These are phyloP conservation scores for Gorsachius magnificus DNA, from an alignment of 2,797 vertebrate genomes.

Conservation along the genomic window DNA sequence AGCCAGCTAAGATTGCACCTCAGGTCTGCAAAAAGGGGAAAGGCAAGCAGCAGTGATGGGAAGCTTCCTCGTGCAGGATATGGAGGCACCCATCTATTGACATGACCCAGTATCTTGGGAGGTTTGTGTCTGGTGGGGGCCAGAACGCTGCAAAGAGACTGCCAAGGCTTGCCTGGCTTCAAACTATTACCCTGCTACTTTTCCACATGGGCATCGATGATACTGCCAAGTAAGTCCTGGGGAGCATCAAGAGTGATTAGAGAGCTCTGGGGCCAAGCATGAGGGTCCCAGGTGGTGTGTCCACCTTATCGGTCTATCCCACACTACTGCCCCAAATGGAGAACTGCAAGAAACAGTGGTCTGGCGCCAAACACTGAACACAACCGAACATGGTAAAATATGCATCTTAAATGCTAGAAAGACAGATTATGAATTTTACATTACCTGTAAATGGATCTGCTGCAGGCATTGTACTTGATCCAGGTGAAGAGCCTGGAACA, in stretches of 20 bases:
- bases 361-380: neutral
- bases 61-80: neutral
- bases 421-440: neutral
- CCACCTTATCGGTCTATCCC: neutral
- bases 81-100: neutral
- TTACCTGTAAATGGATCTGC: constrained; percentile 93
- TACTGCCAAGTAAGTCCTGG: neutral
- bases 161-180: neutral
- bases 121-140: neutral
- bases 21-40: accelerated
- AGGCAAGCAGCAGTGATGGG: neutral
- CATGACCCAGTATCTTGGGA: accelerated
- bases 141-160: neutral
- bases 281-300: neutral
- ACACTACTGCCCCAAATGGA: neutral
- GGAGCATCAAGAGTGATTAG: neutral
- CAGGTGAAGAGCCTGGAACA: constrained; percentile 82
- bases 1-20: neutral
- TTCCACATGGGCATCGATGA: neutral
- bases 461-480: constrained; percentile 55
- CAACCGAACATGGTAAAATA: neutral
- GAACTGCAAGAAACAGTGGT: neutral
- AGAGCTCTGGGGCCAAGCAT: neutral
- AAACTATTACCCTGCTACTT: neutral
- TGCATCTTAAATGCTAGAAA: accelerated